Evolutionary conservation across 1,140 invertebrate species (phyloP), one percentile per base, ranked within the genome.

Genomic region (Paralvinella palmiformis): DNA sequence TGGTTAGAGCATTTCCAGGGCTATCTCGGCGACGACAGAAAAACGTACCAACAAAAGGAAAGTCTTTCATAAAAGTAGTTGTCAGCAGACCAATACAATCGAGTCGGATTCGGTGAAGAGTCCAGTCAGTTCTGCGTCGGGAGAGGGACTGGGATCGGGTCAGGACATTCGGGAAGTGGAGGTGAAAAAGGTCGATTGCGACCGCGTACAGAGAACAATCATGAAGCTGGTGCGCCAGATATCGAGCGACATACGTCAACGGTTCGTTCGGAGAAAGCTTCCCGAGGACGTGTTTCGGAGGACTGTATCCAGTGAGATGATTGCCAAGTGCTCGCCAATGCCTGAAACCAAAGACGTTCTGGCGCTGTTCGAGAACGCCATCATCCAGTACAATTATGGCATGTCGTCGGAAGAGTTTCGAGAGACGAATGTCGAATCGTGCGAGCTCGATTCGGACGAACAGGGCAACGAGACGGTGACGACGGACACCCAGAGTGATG

Each of bases 301-400:
- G 22, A 33, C 27, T 20, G 35, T 57, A 6, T 57, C 55, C 1
- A 32, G 24, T 7, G 55, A 57, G 33, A 24, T 57, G 20, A 15
- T 57, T 13, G 33, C 27, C 4, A 57, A 31, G 3, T n/a, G 20
- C 10, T 41, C 37, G n/a, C 37, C 37, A 41, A 41, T 13, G 10
- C 10, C 37, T n/a, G 37, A 41, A 41, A 20, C 27, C 13, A 32
- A 36, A 20, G 55, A 57, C 55, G 35, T 57, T 20, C 27, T 57
- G 20, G 22, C 55, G 13, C 55, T 57, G 7, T 57, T 57, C 29
- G 55, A 57, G 7, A 33, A 57, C 7, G 55, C 55, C 33, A 57
- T 57, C 33, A 57, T 57, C 13, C 33, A 24, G 2, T 27, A 57
- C 22, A 32, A 57, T 1, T 32, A 24, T 32, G 55, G 35, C 37